A percentile compares a stretch with the other conserved stretches of the same genome.
Evolutionary conservation across 2,113 vertebrate genomes (phyloP).

Genomic region (Propithecus coquereli): DNA sequence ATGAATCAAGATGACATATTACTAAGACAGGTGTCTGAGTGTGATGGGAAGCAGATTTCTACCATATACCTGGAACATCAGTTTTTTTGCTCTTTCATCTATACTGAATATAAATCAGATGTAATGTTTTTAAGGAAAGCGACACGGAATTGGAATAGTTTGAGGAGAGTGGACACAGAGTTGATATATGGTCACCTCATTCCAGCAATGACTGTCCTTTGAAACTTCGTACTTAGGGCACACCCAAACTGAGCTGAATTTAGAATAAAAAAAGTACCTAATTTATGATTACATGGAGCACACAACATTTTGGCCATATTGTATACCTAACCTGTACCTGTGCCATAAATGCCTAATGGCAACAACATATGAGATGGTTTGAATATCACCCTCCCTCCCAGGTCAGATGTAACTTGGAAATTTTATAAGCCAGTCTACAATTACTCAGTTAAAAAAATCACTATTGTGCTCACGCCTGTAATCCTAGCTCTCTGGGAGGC

Average conservation of each 20-base stretch:
- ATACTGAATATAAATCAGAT: neutral
- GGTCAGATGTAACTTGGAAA: neutral
- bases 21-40: neutral
- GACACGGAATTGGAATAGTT: neutral
- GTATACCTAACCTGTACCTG: neutral
- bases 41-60: neutral
- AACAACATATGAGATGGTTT: neutral
- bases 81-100: constrained; percentile 16
- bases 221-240: neutral
- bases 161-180: neutral
- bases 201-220: neutral
- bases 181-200: neutral
- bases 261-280: neutral
- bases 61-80: neutral
- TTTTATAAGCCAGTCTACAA: neutral
- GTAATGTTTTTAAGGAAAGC: neutral
- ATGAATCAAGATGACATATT: neutral
- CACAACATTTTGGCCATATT: neutral
- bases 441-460: neutral
- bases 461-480: too few species aligned
- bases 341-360: neutral
- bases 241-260: neutral
- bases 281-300: neutral
- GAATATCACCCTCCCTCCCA: neutral
- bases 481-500: too few species aligned